phyloP scores from a whole-genome alignment of 2,797 vertebrate genomes.

The Chaunax sp. region DNA sequence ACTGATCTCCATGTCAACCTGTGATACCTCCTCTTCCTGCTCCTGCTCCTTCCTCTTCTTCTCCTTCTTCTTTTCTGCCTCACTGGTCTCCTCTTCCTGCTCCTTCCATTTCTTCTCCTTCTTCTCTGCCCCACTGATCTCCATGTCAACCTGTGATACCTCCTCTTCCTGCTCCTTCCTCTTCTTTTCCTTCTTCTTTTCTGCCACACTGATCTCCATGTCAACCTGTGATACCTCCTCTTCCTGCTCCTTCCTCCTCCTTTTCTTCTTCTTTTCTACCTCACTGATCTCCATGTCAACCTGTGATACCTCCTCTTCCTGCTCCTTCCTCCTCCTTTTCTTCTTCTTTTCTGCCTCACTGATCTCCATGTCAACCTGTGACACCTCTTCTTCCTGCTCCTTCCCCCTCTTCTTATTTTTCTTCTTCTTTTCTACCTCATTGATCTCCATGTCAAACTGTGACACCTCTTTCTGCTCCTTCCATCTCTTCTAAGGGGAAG shows the following conservation, averaged over 20 bases:
- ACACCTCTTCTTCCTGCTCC: too few species aligned
- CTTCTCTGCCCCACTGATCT: not conserved
- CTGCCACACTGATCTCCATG: not conserved
- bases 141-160: fast-evolving
- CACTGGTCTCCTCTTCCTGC: not conserved
- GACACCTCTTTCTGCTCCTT: too few species aligned
- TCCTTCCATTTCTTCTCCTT: not conserved
- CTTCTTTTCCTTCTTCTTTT: not conserved
- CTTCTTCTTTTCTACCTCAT: not conserved
- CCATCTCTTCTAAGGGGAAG: too few species aligned
- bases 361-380: too few species aligned
- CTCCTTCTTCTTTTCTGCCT: not conserved
- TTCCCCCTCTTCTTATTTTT: too few species aligned
- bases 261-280: not conserved
- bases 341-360: not conserved
- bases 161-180: not conserved
- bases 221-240: not conserved
- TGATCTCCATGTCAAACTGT: too few species aligned
- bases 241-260: conserved; percentile 1
- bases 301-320: too few species aligned
- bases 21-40: not conserved
- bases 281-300: too few species aligned
- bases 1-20: not conserved
- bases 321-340: not conserved
- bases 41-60: not conserved